Evolutionary conservation across 2,888 invertebrate genomes (phyloP), one percentile per base, ranked within the genome.

Genomic region (Camponotus fellah): DNA sequence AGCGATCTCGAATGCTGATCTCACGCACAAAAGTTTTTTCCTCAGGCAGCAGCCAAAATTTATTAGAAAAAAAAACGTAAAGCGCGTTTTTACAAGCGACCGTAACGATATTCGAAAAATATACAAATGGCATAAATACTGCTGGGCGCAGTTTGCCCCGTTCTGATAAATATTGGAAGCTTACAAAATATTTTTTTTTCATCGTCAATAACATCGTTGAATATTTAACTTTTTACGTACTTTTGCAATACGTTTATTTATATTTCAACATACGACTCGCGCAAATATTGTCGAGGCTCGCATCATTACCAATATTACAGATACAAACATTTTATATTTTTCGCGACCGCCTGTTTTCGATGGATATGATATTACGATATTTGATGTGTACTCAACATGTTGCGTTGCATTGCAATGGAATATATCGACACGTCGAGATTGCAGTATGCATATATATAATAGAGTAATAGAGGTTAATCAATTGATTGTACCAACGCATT

Each of bases 1-100:
- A 34, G 87, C 89, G 91, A 91, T 91, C 90, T 89, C 88, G 83
- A 91, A 85, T 90, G n/a, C 8, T 8, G 49, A 53, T 91, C 90
- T 91, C 87, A 86, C 85, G 82, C 62, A 60, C 4, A 34, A 21
- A 79, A 62, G 62, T 43, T 83, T 69, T 79, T 60, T 46, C n/a
- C n/a, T 26, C 79, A 14, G 21, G 6, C 12, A 34, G 34, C 46
- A 37, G 71, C 46, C 71, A 71, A 60, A 37, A 60, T 79, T 79
- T 60, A 71, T 26, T 26, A 60, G 21, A 32, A 71, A 79, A 49
- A 79, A 80, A 26, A 71, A 21, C 34, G 69, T 69, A 56, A 77
- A 79, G 43, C 79, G 34, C 79, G 46, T 79, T 79, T 79, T 79
- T 37, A 46, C 71, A 79, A 60, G 17, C 68, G 68, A 4, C n/a